These are phyloP conservation scores for Actenoides lindsayi DNA, from an alignment of 2,113 vertebrate species.

Conservation along the genomic window DNA sequence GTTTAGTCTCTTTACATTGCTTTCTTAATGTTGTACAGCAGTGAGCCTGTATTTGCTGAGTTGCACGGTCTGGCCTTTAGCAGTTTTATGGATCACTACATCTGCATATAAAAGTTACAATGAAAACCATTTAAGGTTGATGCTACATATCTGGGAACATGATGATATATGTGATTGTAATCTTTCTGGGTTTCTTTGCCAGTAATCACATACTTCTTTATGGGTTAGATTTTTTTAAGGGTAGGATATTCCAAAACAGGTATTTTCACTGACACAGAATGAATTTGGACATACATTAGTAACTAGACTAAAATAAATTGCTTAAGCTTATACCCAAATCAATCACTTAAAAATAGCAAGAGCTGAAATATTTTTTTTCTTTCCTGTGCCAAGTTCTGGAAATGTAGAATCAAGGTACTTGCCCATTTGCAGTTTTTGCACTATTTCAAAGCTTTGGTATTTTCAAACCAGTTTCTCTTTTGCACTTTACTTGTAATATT, in stretches of 20 bases:
- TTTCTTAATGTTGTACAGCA: fast-evolving
- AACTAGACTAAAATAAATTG: not conserved
- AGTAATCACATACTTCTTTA: not conserved
- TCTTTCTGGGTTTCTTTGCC: not conserved
- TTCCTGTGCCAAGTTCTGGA: not conserved
- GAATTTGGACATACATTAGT: not conserved
- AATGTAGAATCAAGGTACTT: not conserved
- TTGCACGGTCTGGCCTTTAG: not conserved
- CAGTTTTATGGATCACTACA: not conserved
- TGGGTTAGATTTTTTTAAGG: not conserved
- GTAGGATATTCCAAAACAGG: not conserved
- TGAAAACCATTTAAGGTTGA: not conserved
- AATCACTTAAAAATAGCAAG: not conserved
- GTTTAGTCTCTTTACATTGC: not conserved
- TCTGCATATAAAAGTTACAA: not conserved
- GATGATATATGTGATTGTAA: not conserved
- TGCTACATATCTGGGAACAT: not conserved
- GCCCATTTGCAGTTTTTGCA: not conserved
- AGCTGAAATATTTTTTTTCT: not conserved
- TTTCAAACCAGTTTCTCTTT: not conserved
- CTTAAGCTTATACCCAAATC: not conserved
- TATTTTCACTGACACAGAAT: not conserved
- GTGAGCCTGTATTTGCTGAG: not conserved
- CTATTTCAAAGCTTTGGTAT: not conserved
- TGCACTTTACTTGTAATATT: not conserved